A percentile compares a stretch with the other conserved stretches of the same genome.
phyloP scores from a whole-genome alignment of 2,888 invertebrate genomes.

The Magallana nippona region DNA sequence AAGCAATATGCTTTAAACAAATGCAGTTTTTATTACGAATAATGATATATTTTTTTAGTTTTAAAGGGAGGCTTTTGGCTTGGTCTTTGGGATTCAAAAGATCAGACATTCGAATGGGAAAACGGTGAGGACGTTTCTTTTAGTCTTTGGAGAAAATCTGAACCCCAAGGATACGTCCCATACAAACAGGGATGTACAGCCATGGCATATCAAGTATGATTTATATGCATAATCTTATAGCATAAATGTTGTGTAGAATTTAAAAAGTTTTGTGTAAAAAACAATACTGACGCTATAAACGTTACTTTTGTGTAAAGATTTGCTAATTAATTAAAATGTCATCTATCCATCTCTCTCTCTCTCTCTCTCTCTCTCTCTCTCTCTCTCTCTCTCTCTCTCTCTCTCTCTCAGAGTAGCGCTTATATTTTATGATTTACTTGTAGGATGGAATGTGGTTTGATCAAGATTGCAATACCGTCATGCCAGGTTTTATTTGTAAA shows the following conservation, averaged over 20 bases:
- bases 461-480: constrained; percentile 57
- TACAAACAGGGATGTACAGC: constrained; percentile 60
- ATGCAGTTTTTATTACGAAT: too few relatives aligned
- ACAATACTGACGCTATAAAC: too few relatives aligned
- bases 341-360: too few relatives aligned
- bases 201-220: constrained; percentile 52
- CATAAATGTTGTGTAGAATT: too few relatives aligned
- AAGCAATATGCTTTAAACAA: too few relatives aligned
- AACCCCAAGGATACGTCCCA: constrained; percentile 65
- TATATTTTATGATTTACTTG: not conserved
- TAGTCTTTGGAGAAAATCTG: constrained; percentile 66
- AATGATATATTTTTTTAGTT: constrained; percentile 19
- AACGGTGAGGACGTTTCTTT: constrained; percentile 67
- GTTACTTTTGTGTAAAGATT: too few relatives aligned
- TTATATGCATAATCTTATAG: too few relatives aligned
- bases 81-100: constrained; percentile 61
- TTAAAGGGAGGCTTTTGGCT: constrained; percentile 53
- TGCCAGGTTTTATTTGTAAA: constrained; percentile 66
- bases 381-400: not conserved
- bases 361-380: too few relatives aligned
- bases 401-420: too few relatives aligned
- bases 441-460: constrained; percentile 69
- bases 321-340: too few relatives aligned
- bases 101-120: constrained; percentile 67
- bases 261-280: too few relatives aligned